Conservation (phyloP, 2,113 vertebrate species). For the Cercocebus atys region DNA sequence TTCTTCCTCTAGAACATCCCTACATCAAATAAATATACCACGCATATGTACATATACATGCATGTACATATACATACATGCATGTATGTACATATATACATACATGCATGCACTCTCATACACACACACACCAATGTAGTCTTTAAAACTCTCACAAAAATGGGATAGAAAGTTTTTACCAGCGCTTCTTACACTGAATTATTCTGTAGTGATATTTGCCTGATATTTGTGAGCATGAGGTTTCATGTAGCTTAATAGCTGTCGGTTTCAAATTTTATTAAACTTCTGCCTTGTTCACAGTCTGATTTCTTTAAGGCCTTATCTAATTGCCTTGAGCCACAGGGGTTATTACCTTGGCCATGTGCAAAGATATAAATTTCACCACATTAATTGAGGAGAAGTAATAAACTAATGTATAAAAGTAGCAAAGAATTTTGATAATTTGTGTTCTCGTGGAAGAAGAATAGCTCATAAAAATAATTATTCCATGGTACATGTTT, state of each 20-base stretch:
- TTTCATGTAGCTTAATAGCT: background rate
- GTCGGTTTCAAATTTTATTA: conserved; percentile 62
- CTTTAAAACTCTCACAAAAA: conserved; percentile 11
- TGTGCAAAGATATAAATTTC: conserved; percentile 31
- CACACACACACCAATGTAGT: background rate
- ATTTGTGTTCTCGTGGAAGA: conserved; percentile 22
- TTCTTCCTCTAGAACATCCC: background rate
- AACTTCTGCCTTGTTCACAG: conserved; percentile 46
- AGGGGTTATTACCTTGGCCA: background rate
- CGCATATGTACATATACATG: background rate
- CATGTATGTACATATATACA: too few species aligned
- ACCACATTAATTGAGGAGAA: conserved; percentile 18
- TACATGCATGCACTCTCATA: too few species aligned
- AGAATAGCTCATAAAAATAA: conserved; percentile 14
- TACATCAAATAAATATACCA: background rate
- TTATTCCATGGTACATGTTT: background rate
- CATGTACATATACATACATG: background rate
- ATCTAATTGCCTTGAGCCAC: conserved; percentile 48
- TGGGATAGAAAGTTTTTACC: background rate
- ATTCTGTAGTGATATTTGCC: background rate
- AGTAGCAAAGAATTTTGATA: conserved; percentile 43
- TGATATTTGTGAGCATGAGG: background rate
- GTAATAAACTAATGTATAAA: conserved; percentile 39
- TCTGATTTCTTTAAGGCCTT: conserved; percentile 56
- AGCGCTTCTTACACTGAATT: background rate